A percentile compares a stretch with the other conserved stretches of the same genome.
These are phyloP conservation scores for Lepidotrigona ventralis DNA, from an alignment of 1,140 invertebrate genomes.

Conservation along the genomic window DNA sequence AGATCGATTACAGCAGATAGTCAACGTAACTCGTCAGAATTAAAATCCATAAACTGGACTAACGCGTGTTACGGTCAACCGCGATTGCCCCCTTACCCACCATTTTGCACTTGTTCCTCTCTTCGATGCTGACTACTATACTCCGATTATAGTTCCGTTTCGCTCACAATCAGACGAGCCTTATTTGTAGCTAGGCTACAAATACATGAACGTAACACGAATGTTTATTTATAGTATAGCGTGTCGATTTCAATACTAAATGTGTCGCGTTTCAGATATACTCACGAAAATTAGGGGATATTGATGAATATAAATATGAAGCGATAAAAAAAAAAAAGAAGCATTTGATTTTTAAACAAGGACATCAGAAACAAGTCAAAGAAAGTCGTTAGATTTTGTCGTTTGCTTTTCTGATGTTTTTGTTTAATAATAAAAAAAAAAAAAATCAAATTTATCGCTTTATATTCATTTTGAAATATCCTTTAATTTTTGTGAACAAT, in stretches of 20 bases:
- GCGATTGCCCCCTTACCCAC: background rate
- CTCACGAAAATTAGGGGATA: too few species aligned
- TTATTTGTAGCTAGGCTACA: background rate
- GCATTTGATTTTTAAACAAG: too few species aligned
- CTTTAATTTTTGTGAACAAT: too few species aligned
- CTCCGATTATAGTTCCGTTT: background rate
- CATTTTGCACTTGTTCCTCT: background rate
- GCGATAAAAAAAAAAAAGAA: too few species aligned
- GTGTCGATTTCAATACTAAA: background rate
- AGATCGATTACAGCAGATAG: slow-evolving; percentile 57
- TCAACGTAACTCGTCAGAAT: slow-evolving; percentile 14
- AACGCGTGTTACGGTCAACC: background rate
- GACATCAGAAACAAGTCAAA: too few species aligned
- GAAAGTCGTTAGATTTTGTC: too few species aligned
- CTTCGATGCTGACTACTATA: background rate
- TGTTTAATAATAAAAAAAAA: too few species aligned
- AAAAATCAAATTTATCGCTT: too few species aligned
- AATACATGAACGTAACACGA: background rate
- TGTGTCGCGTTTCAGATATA: background rate
- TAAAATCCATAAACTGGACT: background rate
- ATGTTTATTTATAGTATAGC: background rate
- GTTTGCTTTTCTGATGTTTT: too few species aligned
- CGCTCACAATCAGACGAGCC: background rate
- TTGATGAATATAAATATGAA: too few species aligned
- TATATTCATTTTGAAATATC: too few species aligned